phyloP scores from a whole-genome alignment of 2,113 vertebrate species.

The Candoia aspera region DNA sequence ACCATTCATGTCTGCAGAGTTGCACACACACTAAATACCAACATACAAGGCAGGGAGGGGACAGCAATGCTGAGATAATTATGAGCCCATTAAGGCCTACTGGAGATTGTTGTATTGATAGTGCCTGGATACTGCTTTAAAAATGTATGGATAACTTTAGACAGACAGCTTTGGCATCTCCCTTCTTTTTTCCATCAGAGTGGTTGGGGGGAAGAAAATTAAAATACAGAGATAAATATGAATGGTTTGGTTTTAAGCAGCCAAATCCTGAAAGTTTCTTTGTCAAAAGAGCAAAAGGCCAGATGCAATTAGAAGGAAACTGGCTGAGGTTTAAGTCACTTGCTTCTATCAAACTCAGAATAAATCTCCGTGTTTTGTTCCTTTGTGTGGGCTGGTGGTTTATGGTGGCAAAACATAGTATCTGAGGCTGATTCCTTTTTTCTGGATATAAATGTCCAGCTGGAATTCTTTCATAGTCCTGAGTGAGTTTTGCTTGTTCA shows the following conservation, averaged over 20 bases:
- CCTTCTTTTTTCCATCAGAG: slow-evolving; percentile 6
- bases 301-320: background rate
- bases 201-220: slow-evolving; percentile 18
- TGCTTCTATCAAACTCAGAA: background rate
- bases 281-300: slow-evolving; percentile 32
- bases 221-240: slow-evolving; percentile 34
- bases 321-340: background rate
- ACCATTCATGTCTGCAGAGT: slow-evolving; percentile 38
- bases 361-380: background rate
- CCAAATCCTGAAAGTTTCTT: slow-evolving; percentile 41
- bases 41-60: slow-evolving; percentile 11
- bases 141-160: slow-evolving; percentile 64
- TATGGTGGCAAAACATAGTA: background rate
- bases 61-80: slow-evolving; percentile 57
- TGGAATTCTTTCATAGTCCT: background rate
- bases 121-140: slow-evolving; percentile 60
- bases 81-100: slow-evolving; percentile 58
- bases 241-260: slow-evolving; percentile 26
- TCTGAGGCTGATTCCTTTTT: background rate
- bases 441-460: background rate
- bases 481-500: background rate
- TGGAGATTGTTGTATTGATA: slow-evolving; percentile 64
- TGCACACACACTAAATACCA: slow-evolving; percentile 51
- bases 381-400: background rate
- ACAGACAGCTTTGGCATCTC: slow-evolving; percentile 13